Evolutionary conservation across 2,797 vertebrate species (phyloP).

Genomic region (Pangasius mekongensis): DNA sequence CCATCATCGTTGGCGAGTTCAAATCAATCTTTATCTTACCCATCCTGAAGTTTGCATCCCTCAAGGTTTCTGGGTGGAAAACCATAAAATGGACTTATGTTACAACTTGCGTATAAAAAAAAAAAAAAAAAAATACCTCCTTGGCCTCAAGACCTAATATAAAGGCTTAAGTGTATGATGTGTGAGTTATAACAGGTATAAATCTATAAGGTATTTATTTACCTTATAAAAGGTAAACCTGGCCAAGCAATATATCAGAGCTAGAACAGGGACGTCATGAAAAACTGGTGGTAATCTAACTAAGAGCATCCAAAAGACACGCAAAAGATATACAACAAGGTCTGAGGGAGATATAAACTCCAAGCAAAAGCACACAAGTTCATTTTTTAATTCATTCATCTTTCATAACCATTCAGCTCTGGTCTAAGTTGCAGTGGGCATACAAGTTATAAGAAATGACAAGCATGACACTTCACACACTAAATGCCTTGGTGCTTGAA

Average conservation of each 20-base stretch:
- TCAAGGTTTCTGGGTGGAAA: neutral
- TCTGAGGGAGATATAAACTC: neutral
- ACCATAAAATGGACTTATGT: neutral
- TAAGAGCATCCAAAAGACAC: too few species aligned
- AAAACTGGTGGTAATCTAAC: neutral
- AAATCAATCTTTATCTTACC: neutral
- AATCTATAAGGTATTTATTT: too few species aligned
- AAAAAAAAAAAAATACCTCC: neutral
- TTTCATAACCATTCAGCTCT: neutral
- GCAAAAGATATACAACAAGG: neutral
- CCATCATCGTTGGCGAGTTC: neutral
- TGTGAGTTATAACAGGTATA: neutral
- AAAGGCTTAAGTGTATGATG: neutral
- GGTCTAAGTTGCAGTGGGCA: neutral
- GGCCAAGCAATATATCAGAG: too few species aligned
- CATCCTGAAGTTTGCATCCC: neutral
- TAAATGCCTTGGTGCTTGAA: neutral
- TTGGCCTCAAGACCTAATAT: neutral
- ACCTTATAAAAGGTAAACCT: neutral
- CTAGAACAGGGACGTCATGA: neutral
- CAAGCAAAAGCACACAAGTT: neutral
- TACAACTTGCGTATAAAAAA: neutral
- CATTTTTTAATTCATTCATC: neutral
- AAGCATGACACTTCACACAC: neutral
- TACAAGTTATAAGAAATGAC: neutral